Conservation (phyloP, 2,113 vertebrate genomes). For the Platycercus adscitus region DNA sequence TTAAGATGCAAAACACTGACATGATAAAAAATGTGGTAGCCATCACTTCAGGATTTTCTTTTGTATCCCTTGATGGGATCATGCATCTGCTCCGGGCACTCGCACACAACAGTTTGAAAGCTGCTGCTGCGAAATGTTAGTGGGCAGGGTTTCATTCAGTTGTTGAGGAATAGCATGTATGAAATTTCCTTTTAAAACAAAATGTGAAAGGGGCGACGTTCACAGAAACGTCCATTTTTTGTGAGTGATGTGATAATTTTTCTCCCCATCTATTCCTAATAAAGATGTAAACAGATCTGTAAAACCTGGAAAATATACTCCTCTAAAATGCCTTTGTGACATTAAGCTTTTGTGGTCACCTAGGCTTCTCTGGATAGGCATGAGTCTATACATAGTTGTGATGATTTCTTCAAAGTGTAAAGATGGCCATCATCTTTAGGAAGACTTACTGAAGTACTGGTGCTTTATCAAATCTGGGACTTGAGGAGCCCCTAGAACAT, state of each 20-base stretch:
- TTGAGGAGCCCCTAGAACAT: not conserved
- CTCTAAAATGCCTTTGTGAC: not conserved
- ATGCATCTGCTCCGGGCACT: not conserved
- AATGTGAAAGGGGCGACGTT: not conserved
- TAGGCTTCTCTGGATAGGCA: not conserved
- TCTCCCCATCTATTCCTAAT: not conserved
- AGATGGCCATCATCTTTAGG: not conserved
- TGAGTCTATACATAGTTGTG: not conserved
- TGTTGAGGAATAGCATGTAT: not conserved
- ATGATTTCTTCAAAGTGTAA: not conserved
- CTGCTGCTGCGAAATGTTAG: not conserved
- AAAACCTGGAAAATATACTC: not conserved
- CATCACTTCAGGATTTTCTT: not conserved
- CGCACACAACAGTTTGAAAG: not conserved
- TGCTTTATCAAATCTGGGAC: not conserved
- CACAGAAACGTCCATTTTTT: not conserved
- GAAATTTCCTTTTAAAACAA: not conserved
- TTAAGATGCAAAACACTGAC: constrained; percentile 25
- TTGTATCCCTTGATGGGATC: not conserved
- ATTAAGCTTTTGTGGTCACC: not conserved
- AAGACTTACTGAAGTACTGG: not conserved
- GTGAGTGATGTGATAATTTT: not conserved
- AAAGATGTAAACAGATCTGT: not conserved
- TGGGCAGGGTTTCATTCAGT: not conserved
- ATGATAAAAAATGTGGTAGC: not conserved